phyloP scores from a whole-genome alignment of 2,113 vertebrate species.

The Panthera uncia region DNA sequence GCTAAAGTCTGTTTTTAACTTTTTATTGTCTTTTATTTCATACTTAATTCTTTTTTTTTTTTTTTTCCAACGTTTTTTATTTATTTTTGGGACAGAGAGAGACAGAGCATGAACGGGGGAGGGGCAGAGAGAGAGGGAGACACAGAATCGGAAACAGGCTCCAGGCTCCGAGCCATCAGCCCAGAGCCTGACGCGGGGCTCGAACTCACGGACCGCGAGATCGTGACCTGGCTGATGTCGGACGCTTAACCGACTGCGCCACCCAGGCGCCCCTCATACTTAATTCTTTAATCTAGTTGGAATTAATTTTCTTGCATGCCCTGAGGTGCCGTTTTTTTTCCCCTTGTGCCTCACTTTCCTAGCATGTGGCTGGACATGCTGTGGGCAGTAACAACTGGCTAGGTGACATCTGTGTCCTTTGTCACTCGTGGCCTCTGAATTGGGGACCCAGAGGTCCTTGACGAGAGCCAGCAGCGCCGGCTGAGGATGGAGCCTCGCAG shows the following conservation, averaged over 20 bases:
- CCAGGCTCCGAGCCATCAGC: too few relatives aligned
- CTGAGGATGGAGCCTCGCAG: not conserved
- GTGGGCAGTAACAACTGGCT: not conserved
- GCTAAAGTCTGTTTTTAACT: not conserved
- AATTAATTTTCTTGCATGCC: not conserved
- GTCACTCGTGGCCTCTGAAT: not conserved
- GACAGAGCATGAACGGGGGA: too few relatives aligned
- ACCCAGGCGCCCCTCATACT: too few relatives aligned
- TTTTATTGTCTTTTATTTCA: not conserved
- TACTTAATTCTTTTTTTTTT: constrained; percentile 23
- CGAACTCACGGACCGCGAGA: too few relatives aligned
- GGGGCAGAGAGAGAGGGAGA: too few relatives aligned
- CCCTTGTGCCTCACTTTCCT: not conserved
- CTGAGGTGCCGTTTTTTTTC: not conserved
- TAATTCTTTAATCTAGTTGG: constrained; percentile 19
- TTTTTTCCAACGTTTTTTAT: too few relatives aligned
- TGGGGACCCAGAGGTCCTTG: not conserved
- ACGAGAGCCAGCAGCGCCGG: not conserved
- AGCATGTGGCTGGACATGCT: fast-evolving
- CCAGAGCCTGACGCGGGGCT: too few relatives aligned
- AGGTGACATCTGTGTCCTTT: not conserved
- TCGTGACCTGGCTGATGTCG: too few relatives aligned
- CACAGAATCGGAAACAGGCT: too few relatives aligned
- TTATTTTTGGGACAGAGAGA: too few relatives aligned
- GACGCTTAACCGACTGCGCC: too few relatives aligned